These are phyloP conservation scores for Parazoanthus atlanticus DNA, from an alignment of 92 coral and sea anemone species.

Conservation along the genomic window DNA sequence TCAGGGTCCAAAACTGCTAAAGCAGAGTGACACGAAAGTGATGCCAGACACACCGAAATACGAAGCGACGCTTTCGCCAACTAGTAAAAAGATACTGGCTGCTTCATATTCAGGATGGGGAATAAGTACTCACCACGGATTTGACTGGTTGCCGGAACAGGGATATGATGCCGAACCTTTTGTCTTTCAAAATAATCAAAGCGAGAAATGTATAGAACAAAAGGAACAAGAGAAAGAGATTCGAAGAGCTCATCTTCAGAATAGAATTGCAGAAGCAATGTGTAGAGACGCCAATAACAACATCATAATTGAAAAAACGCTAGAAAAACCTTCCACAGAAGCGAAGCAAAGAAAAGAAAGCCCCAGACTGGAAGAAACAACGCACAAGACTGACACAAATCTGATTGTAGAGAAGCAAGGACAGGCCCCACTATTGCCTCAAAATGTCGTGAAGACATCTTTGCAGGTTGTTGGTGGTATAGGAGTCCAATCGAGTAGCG, in stretches of 20 bases:
- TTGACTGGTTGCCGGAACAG: slow-evolving; percentile 1
- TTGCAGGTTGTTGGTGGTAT: neutral
- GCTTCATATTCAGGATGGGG: slow-evolving; percentile 16
- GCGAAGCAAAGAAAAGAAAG: neutral
- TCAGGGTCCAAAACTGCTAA: neutral
- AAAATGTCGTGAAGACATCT: neutral
- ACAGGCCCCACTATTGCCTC: neutral
- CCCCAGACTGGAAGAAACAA: neutral
- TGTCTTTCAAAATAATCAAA: neutral
- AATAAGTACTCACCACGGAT: neutral
- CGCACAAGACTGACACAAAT: neutral
- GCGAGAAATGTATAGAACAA: neutral
- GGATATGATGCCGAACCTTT: neutral
- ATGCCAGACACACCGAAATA: slow-evolving; percentile 15
- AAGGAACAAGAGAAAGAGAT: slow-evolving; percentile 19
- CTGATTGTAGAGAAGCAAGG: neutral
- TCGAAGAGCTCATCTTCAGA: slow-evolving; percentile 8
- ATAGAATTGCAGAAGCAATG: slow-evolving; percentile 23
- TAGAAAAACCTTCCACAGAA: neutral
- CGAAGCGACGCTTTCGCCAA: slow-evolving; percentile 17
- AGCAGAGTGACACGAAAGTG: neutral
- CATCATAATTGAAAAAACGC: neutral
- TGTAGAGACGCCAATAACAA: slow-evolving; percentile 34
- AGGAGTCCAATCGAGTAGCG: slow-evolving; percentile 1
- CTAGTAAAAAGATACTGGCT: neutral